These are phyloP conservation scores for Rhopalosiphum padi DNA, from an alignment of 1,140 invertebrate species.

Conservation along the genomic window DNA sequence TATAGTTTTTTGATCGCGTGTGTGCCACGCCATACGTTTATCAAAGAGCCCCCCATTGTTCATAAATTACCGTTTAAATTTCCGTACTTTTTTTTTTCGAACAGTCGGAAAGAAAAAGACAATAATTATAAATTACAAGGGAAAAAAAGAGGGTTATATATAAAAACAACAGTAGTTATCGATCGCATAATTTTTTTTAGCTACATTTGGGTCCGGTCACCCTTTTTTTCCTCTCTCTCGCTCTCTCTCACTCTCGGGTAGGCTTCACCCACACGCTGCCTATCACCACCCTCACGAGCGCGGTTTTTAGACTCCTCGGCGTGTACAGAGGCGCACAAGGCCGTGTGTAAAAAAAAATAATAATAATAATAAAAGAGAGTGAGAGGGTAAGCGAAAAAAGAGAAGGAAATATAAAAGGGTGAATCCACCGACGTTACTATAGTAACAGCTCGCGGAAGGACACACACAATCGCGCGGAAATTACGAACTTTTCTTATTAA, in stretches of 20 bases:
- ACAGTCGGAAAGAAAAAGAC: conserved; percentile 33
- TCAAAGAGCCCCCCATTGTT: conserved; percentile 31
- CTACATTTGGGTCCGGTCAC: conserved; percentile 52
- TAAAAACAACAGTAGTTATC: conserved; percentile 57
- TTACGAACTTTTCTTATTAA: conserved; percentile 58
- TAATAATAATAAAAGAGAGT: conserved; percentile 59
- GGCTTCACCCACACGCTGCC: conserved; percentile 23
- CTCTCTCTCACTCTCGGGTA: neutral
- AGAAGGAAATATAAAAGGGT: conserved; percentile 56
- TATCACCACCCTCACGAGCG: conserved; percentile 22
- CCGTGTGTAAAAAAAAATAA: conserved; percentile 50
- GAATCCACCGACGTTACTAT: conserved; percentile 57
- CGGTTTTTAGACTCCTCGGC: conserved; percentile 49
- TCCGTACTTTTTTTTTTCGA: conserved; percentile 17
- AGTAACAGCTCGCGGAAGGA: conserved; percentile 55
- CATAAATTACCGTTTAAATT: conserved; percentile 57
- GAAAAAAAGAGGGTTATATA: conserved; percentile 53
- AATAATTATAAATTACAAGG: conserved; percentile 57
- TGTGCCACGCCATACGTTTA: conserved; percentile 37
- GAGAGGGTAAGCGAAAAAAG: conserved; percentile 37
- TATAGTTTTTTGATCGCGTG: conserved; percentile 31
- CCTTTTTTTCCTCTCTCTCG: conserved; percentile 33
- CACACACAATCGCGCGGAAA: conserved; percentile 58
- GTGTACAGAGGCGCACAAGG: neutral
- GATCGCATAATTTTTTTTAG: conserved; percentile 58